These are phyloP conservation scores for Nyctibius grandis DNA, from an alignment of 2,797 vertebrate species.

Conservation along the genomic window DNA sequence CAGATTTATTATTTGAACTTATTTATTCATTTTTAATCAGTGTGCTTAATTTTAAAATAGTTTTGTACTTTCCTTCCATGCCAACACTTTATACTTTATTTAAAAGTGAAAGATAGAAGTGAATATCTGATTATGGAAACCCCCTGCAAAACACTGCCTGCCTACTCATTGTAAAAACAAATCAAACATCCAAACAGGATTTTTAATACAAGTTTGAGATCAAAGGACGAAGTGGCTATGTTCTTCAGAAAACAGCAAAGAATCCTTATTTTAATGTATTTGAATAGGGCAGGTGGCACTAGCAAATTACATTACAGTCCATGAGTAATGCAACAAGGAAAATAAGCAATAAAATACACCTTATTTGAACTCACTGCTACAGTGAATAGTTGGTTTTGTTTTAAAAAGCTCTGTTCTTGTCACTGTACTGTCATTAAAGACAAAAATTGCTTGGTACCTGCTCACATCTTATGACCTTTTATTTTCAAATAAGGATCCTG, in stretches of 20 bases:
- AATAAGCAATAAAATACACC: background rate
- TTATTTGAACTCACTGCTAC: background rate
- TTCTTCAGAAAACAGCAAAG: conserved; percentile 7
- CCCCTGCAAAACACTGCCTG: background rate
- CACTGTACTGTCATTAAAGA: background rate
- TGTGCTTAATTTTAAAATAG: conserved; percentile 8
- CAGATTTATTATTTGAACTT: conserved; percentile 7
- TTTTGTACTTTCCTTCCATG: background rate
- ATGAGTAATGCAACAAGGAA: background rate
- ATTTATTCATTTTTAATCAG: conserved; percentile 54
- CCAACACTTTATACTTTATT: conserved; percentile 26
- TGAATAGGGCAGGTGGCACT: background rate
- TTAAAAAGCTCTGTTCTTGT: background rate
- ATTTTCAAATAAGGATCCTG: background rate
- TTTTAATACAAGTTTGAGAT: conserved; percentile 47
- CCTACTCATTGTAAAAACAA: conserved; percentile 33
- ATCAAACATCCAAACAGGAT: conserved; percentile 17
- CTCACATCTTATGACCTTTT: background rate
- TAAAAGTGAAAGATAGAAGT: conserved; percentile 24
- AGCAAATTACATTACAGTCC: conserved; percentile 8
- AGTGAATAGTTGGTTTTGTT: background rate
- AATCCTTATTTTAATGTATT: conserved; percentile 19
- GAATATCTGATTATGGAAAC: conserved; percentile 33
- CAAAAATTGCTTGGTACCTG: background rate
- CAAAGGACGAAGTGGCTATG: background rate